Base-by-base conservation (phyloP, 2,797 vertebrate species). In the Ctenopoma kingsleyae region DNA sequence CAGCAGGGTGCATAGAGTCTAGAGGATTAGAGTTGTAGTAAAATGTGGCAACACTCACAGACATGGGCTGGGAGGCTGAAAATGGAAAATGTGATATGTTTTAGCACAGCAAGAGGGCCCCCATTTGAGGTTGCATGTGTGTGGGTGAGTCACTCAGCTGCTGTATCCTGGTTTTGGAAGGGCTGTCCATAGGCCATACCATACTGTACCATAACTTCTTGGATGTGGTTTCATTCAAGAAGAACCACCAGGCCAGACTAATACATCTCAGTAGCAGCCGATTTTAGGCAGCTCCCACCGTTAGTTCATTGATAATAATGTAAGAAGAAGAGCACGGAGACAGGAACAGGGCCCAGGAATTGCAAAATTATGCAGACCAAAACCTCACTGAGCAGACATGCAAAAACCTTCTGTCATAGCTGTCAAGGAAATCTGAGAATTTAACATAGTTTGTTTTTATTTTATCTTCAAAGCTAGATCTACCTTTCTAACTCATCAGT, bases 31-130 rank as follows among this genome's bases (percentile, higher is more conserved):
- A 75, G 51, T 15, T 70, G 70, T 75, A 78, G 71, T 68, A 57
- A 78, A 78, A 70, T 61, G 61, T 65, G 60, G 78, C 56, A 70
- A 48, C 60, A 58, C 60, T 68, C 76, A 57, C 55, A 80, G 71
- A 63, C 59, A 57, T 64, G 8, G 30, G 50, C 49, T 71, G 67
- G 73, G 62, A 77, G 67, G 47, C 77, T 74, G 67, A 79, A 87
- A 80, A 76, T 78, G 82, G 83, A 89, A 92, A 91, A 87, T 82
- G 79, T 87, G 83, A 89, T 80, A 75, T 78, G 43, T 70, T 76
- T 79, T 61, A 82, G 56, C 77, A 60, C 58, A 71, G 80, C 63
- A 68, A 87, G 71, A 82, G 66, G 73, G 63, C 81, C 82, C 81
- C 86, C 85, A 76, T 79, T 82, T 77, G 71, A 78, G 67, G 55